phyloP scores from a whole-genome alignment of 1,140 invertebrate genomes.

The Monomorium pharaonis region DNA sequence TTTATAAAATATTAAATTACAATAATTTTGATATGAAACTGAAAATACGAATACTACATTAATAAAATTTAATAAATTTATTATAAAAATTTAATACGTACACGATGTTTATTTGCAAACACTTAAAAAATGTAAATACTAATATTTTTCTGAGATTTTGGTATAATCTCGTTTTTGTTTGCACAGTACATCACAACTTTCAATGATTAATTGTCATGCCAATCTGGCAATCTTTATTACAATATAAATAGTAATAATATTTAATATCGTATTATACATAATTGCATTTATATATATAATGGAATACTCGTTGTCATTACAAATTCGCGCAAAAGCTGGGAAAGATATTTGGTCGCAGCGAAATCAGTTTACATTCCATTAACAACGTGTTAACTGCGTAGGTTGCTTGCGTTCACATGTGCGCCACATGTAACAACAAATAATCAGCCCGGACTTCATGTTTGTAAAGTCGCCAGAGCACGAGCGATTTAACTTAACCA shows the following conservation, averaged over 20 bases:
- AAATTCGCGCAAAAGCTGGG: constrained; percentile 7
- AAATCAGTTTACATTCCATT: constrained; percentile 41
- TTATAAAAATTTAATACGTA: neutral
- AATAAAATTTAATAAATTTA: neutral
- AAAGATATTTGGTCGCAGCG: constrained; percentile 20
- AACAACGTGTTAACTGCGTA: constrained; percentile 6
- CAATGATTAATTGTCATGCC: neutral
- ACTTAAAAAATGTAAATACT: neutral
- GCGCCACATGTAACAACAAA: constrained; percentile 24
- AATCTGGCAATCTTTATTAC: neutral
- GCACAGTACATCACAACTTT: neutral
- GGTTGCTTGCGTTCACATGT: neutral
- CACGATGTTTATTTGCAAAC: neutral
- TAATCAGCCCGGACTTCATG: constrained; percentile 41
- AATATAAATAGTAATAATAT: constrained; percentile 4
- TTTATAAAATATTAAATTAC: neutral
- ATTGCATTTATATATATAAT: neutral
- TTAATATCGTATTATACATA: neutral
- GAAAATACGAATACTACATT: neutral
- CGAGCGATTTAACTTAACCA: constrained; percentile 48
- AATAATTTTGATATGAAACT: neutral
- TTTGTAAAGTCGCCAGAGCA: constrained; percentile 33
- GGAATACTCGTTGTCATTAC: neutral
- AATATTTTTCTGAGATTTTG: too few relatives aligned
- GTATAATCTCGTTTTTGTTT: neutral